Evolutionary conservation across 2,888 invertebrate species (phyloP).

Genomic region (Drosophila leonis): DNA sequence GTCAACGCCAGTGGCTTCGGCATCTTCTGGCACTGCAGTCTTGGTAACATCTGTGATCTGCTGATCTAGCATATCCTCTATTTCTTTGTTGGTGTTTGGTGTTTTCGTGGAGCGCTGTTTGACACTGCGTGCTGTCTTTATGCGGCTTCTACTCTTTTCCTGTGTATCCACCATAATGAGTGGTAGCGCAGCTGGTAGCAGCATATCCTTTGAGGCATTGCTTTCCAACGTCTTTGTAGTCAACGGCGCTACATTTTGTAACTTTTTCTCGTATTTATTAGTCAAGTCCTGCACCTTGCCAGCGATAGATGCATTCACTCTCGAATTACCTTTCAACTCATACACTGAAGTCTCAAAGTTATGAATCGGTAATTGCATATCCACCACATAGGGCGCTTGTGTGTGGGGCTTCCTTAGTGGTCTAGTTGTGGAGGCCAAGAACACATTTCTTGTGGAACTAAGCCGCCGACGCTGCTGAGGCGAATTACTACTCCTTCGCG

Average conservation of each 20-base stretch:
- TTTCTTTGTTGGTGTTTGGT: neutral
- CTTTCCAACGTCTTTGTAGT: no score
- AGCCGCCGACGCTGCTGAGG: neutral
- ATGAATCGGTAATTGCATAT: constrained; percentile 14
- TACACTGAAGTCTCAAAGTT: neutral
- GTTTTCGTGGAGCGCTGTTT: neutral
- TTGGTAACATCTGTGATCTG: neutral
- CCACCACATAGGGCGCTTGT: constrained; percentile 1
- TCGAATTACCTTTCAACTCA: neutral
- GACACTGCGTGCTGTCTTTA: neutral
- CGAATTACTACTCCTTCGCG: neutral
- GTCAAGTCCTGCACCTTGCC: neutral
- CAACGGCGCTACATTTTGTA: neutral
- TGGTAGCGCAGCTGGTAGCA: constrained; percentile 3
- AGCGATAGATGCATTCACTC: no score
- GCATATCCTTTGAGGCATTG: neutral
- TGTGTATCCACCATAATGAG: constrained; percentile 27
- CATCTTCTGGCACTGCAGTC: no score
- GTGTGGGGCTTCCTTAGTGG: neutral
- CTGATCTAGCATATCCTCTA: neutral
- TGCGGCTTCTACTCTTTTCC: neutral
- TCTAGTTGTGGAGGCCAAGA: neutral
- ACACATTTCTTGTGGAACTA: neutral
- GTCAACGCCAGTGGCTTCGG: neutral
- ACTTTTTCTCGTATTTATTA: neutral